Evolutionary conservation across 2,113 vertebrate genomes (phyloP).

Genomic region (Ictidomys tridecemlineatus): DNA sequence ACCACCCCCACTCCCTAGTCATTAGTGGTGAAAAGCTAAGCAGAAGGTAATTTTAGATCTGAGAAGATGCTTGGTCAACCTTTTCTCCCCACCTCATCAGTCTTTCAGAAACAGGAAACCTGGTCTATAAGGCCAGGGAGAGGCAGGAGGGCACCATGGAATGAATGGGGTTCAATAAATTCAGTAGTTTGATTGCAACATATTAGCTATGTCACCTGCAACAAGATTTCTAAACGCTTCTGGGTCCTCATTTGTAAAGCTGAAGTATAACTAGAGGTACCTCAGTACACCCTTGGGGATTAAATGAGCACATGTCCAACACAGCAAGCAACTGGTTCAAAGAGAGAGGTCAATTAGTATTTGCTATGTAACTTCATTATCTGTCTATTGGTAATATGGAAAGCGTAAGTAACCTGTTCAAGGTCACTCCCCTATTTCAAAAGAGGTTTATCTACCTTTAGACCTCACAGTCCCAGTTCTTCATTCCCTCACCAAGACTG

Average conservation of each 20-base stretch:
- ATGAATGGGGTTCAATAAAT: not conserved
- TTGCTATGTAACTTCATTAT: not conserved
- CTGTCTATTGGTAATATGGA: not conserved
- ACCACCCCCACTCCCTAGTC: not conserved
- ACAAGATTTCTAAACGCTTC: not conserved
- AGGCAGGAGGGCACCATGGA: not conserved
- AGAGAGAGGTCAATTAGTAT: not conserved
- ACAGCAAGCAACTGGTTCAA: not conserved
- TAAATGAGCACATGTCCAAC: not conserved
- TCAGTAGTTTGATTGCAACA: not conserved
- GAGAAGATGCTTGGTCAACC: not conserved
- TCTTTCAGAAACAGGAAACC: constrained; percentile 23
- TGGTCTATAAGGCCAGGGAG: not conserved
- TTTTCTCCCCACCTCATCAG: not conserved
- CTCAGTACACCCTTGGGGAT: not conserved
- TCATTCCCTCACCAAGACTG: not conserved
- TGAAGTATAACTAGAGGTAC: not conserved
- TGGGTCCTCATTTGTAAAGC: not conserved
- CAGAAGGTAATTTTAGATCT: not conserved
- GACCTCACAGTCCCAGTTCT: not conserved
- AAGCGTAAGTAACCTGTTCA: not conserved
- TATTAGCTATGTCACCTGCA: not conserved
- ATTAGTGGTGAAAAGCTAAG: not conserved
- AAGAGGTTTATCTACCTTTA: not conserved
- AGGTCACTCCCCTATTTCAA: not conserved